These are phyloP conservation scores for Tenthredo notha DNA, from an alignment of 2,888 invertebrate species.

Conservation along the genomic window DNA sequence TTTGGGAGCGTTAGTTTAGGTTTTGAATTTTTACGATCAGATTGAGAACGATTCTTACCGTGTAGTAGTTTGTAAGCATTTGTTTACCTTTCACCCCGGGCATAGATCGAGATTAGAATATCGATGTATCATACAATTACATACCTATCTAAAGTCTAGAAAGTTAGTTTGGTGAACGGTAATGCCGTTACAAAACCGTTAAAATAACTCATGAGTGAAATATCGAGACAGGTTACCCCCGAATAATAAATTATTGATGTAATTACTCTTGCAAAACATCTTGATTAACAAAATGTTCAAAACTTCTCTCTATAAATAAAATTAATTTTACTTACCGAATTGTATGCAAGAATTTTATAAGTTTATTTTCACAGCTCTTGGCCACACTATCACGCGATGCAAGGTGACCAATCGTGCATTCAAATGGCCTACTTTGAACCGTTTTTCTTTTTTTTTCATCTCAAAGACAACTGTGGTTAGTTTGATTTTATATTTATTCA, in stretches of 20 bases:
- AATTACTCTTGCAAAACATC: slow-evolving; percentile 14
- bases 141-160: slow-evolving; percentile 1
- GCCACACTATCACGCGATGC: neutral
- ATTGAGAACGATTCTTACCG: neutral
- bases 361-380: neutral
- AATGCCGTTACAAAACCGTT: slow-evolving; percentile 23
- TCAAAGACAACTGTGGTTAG: neutral
- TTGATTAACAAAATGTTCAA: neutral
- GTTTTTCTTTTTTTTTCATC: slow-evolving; percentile 1
- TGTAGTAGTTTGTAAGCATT: neutral
- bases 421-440: neutral
- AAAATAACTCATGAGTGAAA: slow-evolving; percentile 1
- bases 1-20: neutral
- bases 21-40: slow-evolving; percentile 3
- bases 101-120: slow-evolving; percentile 30
- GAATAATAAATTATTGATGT: slow-evolving; percentile 33
- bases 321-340: neutral
- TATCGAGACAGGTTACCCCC: neutral
- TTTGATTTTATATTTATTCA: neutral
- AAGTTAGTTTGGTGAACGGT: slow-evolving; percentile 30
- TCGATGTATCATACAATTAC: slow-evolving; percentile 14
- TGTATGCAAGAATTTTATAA: neutral
- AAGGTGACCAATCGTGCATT: neutral
- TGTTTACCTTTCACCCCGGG: slow-evolving; percentile 20
- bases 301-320: neutral